A percentile compares a stretch with the other conserved stretches of the same genome.
These are phyloP conservation scores for Stegophylla sp. DNA, from an alignment of 2,888 invertebrate species.

Conservation along the genomic window DNA sequence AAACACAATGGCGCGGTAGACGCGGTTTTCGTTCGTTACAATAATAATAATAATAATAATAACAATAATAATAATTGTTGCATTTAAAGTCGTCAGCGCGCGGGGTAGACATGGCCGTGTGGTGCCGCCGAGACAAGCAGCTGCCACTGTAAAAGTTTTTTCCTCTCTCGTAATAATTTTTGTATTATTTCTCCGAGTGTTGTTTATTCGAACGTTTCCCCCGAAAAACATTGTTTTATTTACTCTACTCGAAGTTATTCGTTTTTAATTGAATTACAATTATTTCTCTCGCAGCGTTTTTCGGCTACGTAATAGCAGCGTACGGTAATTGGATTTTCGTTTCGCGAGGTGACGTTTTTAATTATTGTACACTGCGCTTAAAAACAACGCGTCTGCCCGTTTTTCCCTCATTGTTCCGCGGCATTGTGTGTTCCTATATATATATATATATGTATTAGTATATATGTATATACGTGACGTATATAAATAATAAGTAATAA, in stretches of 20 bases:
- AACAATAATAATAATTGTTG: neutral
- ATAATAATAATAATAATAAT: no score
- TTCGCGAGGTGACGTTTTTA: constrained; percentile 54
- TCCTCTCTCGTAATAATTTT: constrained; percentile 5
- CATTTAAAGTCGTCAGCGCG: neutral
- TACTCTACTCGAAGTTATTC: constrained; percentile 36
- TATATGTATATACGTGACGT: neutral
- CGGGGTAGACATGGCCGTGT: no score
- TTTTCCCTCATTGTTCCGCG: constrained; percentile 36
- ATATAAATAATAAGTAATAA: constrained; percentile 9
- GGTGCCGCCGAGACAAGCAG: neutral
- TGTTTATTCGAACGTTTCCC: constrained; percentile 55
- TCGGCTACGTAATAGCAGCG: constrained; percentile 28
- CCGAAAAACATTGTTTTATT: constrained; percentile 57
- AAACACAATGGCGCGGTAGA: neutral
- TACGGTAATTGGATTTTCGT: constrained; percentile 54
- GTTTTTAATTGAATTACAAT: constrained; percentile 58
- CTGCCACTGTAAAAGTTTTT: constrained; percentile 30
- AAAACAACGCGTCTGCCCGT: constrained; percentile 29
- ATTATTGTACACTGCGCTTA: constrained; percentile 26
- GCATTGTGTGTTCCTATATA: neutral
- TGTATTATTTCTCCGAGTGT: constrained; percentile 21
- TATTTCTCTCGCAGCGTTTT: constrained; percentile 39
- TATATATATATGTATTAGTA: neutral
- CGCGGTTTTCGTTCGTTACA: neutral